phyloP scores from a whole-genome alignment of 2,888 invertebrate species.

The Nephrotoma appendiculata region DNA sequence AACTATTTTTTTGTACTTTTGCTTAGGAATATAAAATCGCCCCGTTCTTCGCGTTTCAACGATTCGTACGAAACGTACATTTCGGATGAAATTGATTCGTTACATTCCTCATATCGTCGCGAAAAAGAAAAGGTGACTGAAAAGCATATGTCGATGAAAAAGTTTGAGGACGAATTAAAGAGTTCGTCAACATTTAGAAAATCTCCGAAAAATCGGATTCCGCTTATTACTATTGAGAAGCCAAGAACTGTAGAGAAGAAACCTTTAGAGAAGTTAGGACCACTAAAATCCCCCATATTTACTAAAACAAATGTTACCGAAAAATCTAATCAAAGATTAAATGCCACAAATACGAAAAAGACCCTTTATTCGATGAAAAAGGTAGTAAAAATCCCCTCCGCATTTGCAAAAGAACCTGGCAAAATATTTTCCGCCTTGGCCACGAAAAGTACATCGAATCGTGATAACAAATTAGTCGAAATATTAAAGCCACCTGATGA shows the following conservation, averaged over 20 bases:
- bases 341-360: too few species aligned
- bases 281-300: too few species aligned
- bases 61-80: neutral
- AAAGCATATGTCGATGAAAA: neutral
- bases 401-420: neutral
- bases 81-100: neutral
- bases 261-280: too few species aligned
- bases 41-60: neutral
- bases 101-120: neutral
- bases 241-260: too few species aligned
- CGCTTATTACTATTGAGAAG: too few species aligned
- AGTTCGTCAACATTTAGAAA: neutral
- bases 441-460: neutral
- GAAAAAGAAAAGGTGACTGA: neutral
- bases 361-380: too few species aligned
- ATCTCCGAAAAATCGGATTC: neutral
- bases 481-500: neutral
- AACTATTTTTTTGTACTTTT: neutral
- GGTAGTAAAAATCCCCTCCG: neutral
- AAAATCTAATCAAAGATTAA: too few species aligned
- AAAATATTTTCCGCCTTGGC: neutral
- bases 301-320: too few species aligned
- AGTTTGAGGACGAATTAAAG: neutral
- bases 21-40: neutral
- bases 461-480: neutral